Evolutionary conservation across 2,113 vertebrate species (phyloP).

Genomic region (Poicephalus gulielmi): DNA sequence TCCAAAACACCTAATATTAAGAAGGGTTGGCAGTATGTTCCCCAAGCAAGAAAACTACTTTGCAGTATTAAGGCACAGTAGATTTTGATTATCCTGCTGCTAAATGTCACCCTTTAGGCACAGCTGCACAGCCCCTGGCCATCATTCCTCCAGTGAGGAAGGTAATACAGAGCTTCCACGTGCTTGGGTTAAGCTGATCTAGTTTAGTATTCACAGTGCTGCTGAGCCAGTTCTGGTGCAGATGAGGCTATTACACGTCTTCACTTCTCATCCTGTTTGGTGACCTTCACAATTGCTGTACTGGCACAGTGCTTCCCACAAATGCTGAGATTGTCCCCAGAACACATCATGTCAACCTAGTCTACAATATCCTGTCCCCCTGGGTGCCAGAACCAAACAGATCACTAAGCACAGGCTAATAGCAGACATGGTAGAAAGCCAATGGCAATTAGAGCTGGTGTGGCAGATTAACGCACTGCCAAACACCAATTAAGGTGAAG

Average conservation of each 20-base stretch:
- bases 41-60: not conserved
- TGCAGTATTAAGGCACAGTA: not conserved
- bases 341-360: not conserved
- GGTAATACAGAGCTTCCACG: not conserved
- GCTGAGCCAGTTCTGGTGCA: not conserved
- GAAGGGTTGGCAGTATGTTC: not conserved
- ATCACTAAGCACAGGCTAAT: not conserved
- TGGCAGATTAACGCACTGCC: not conserved
- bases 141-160: not conserved
- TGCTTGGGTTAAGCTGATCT: not conserved
- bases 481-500: constrained; percentile 17
- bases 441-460: not conserved
- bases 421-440: not conserved
- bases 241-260: not conserved
- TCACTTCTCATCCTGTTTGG: not conserved
- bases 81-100: constrained; percentile 16
- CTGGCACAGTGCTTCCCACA: not conserved
- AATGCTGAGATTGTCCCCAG: not conserved
- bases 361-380: not conserved
- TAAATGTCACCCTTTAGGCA: constrained; percentile 20
- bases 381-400: not conserved
- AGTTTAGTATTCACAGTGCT: not conserved
- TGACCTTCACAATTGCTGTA: not conserved
- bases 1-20: constrained; percentile 34
- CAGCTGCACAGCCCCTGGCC: constrained; percentile 22